phyloP scores from a whole-genome alignment of 2,888 invertebrate species.

The Trimorus sp. region DNA sequence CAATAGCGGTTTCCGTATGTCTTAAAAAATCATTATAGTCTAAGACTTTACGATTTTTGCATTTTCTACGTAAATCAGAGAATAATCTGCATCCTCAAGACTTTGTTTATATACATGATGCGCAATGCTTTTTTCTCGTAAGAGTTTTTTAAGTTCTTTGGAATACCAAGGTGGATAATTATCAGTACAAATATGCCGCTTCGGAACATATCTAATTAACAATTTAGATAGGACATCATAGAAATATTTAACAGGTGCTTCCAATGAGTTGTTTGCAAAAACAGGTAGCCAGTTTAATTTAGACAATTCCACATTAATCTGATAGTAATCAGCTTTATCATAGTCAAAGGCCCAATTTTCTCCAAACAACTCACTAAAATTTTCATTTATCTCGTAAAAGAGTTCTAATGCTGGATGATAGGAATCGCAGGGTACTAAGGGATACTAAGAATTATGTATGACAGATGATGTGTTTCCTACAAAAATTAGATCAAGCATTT shows the following conservation, averaged over 20 bases:
- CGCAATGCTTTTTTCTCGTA: not conserved
- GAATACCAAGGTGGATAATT: slow-evolving; percentile 5
- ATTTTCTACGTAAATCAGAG: not conserved
- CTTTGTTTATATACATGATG: not conserved
- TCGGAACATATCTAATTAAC: not conserved
- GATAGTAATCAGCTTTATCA: not conserved
- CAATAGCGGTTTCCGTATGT: no score
- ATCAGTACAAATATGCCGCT: not conserved
- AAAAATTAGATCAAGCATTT: not conserved
- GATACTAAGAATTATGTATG: not conserved
- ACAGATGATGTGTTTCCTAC: not conserved
- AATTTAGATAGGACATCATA: not conserved
- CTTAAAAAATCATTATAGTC: no score
- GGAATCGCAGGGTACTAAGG: not conserved
- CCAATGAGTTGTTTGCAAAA: not conserved
- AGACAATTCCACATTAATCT: not conserved
- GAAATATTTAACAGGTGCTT: not conserved
- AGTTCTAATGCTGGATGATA: slow-evolving; percentile 2
- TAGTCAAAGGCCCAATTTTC: not conserved
- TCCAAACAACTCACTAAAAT: not conserved
- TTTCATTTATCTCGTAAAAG: not conserved
- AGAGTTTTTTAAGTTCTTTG: not conserved
- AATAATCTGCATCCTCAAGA: not conserved
- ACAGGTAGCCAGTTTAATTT: not conserved
- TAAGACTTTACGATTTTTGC: not conserved